A percentile compares a stretch with the other conserved stretches of the same genome.
Evolutionary conservation across 2,888 invertebrate species (phyloP).

Genomic region (Drosophila setosimentum): DNA sequence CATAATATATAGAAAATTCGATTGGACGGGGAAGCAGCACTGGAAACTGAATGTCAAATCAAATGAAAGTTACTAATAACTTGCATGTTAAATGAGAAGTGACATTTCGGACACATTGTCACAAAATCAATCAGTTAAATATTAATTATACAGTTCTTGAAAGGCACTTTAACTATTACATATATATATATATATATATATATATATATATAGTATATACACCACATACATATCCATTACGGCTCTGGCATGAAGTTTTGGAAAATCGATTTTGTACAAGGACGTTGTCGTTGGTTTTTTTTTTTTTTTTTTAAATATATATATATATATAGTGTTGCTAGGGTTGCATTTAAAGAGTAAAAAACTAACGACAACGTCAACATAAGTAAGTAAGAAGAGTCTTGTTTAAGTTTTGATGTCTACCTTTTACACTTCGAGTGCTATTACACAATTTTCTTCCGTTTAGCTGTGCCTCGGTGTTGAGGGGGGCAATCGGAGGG

Average conservation of each 20-base stretch:
- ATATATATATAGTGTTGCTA: constrained; percentile 16
- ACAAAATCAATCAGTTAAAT: constrained; percentile 8
- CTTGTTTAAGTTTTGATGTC: constrained; percentile 50
- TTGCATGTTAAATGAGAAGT: constrained; percentile 10
- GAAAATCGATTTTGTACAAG: constrained; percentile 84
- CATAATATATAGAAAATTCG: constrained; percentile 8
- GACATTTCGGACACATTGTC: constrained; percentile 24
- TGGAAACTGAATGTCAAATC: constrained; percentile 56
- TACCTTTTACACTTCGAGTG: constrained; percentile 76
- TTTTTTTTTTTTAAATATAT: constrained; percentile 1
- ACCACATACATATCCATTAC: constrained; percentile 56
- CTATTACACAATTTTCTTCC: constrained; percentile 73
- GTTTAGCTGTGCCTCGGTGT: constrained; percentile 51
- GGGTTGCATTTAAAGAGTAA: constrained; percentile 42
- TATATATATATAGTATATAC: constrained; percentile 18
- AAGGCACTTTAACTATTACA: constrained; percentile 39
- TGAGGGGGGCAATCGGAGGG: constrained; percentile 34
- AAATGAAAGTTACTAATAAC: constrained; percentile 36
- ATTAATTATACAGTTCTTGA: constrained; percentile 17
- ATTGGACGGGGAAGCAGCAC: constrained; percentile 11
- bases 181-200: constrained; percentile 31
- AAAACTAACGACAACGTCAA: constrained; percentile 22
- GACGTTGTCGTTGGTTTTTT: constrained; percentile 71
- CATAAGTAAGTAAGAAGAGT: constrained; percentile 40
- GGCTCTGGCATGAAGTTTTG: constrained; percentile 77